Evolutionary conservation across 2,797 vertebrate species (phyloP).

Genomic region (Gila robusta): DNA sequence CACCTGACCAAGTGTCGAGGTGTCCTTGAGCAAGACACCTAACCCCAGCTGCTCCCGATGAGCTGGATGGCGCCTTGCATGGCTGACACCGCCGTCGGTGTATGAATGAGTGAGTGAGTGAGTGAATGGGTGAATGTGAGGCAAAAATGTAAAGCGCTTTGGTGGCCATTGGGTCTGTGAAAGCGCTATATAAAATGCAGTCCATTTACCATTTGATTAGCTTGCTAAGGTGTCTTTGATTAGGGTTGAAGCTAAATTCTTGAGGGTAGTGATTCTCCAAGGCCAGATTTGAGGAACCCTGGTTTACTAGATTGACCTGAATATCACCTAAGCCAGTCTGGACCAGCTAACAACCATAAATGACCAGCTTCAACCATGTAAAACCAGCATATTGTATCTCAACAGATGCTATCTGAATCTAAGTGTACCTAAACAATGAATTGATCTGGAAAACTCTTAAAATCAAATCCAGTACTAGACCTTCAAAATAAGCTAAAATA

Average conservation of each 20-base stretch:
- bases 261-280: not conserved
- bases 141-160: no score
- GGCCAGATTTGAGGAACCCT: not conserved
- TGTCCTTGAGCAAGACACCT: no score
- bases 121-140: no score
- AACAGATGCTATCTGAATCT: not conserved
- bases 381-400: not conserved
- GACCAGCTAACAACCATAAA: slow-evolving; percentile 17
- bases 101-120: no score
- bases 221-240: not conserved
- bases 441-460: not conserved
- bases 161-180: no score
- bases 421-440: not conserved
- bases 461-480: not conserved
- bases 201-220: no score
- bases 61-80: no score
- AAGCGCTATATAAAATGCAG: no score
- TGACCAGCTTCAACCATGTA: not conserved
- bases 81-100: no score
- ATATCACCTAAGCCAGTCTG: not conserved
- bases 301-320: not conserved
- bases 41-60: no score
- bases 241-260: not conserved
- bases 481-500: slow-evolving; percentile 11
- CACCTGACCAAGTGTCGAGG: no score